Conservation (phyloP, 2,888 invertebrate genomes). For the Pristionchus fissidentatus region DNA sequence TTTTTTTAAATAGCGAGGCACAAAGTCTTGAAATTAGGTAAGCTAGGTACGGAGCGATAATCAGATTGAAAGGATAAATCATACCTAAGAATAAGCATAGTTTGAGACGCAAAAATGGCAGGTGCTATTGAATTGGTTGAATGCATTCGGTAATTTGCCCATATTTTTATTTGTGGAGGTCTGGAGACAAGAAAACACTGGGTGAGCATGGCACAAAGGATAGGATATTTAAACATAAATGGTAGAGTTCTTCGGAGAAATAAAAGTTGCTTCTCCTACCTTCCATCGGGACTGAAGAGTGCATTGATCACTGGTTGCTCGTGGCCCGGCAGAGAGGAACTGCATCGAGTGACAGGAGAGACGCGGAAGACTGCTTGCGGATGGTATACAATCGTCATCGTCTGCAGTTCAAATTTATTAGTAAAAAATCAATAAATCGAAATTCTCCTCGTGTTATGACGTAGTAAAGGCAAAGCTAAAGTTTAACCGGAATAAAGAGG, state of each 20-base stretch:
- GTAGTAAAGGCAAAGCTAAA: neutral
- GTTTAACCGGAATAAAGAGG: too few relatives aligned
- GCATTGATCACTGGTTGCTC: constrained; percentile 96
- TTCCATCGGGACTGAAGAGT: constrained; percentile 94
- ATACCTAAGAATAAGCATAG: too few relatives aligned
- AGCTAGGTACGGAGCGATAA: neutral
- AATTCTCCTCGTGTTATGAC: neutral
- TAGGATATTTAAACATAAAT: too few relatives aligned
- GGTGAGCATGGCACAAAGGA: too few relatives aligned
- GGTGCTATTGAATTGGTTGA: too few relatives aligned
- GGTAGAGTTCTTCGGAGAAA: too few relatives aligned
- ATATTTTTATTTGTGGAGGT: too few relatives aligned
- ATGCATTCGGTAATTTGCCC: too few relatives aligned
- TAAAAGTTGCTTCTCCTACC: constrained; percentile 74
- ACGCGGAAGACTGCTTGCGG: constrained; percentile 91
- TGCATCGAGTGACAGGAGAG: constrained; percentile 90
- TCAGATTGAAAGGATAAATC: too few relatives aligned
- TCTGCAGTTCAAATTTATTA: constrained; percentile 80
- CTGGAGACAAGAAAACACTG: too few relatives aligned
- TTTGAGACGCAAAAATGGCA: too few relatives aligned
- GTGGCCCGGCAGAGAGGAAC: constrained; percentile 94
- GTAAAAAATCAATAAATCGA: neutral
- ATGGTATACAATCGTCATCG: constrained; percentile 93
- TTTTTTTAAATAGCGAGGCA: neutral
- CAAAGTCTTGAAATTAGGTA: neutral